phyloP scores from a whole-genome alignment of 1,140 invertebrate species.

The Nymphalis io region DNA sequence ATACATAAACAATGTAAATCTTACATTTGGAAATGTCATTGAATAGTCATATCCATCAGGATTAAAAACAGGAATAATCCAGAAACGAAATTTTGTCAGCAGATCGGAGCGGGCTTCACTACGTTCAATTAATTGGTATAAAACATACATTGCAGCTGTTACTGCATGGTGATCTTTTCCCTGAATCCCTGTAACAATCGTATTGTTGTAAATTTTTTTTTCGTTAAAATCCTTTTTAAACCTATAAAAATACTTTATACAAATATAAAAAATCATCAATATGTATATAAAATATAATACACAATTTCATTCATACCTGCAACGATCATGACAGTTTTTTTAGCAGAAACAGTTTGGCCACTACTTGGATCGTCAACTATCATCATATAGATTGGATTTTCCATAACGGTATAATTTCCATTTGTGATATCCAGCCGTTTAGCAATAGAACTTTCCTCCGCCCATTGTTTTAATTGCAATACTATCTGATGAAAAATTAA shows the following conservation, averaged over 20 bases:
- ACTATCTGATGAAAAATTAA: constrained; percentile 48
- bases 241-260: too few relatives aligned
- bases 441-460: constrained; percentile 64
- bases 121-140: constrained; percentile 69
- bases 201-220: not conserved
- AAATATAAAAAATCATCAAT: not conserved
- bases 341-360: constrained; percentile 67
- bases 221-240: too few relatives aligned
- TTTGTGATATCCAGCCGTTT: constrained; percentile 66
- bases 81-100: constrained; percentile 64
- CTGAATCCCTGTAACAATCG: constrained; percentile 59
- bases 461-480: constrained; percentile 62
- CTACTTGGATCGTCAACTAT: constrained; percentile 70
- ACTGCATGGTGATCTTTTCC: constrained; percentile 72
- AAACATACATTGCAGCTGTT: constrained; percentile 64
- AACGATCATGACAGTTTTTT: constrained; percentile 69
- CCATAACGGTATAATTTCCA: constrained; percentile 69
- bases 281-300: not conserved
- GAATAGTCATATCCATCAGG: constrained; percentile 89
- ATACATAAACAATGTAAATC: constrained; percentile 9
- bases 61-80: constrained; percentile 86
- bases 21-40: constrained; percentile 68
- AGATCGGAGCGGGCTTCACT: constrained; percentile 60
- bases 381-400: constrained; percentile 74
- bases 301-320: constrained; percentile 49